phyloP scores from a whole-genome alignment of 2,797 vertebrate genomes.

The Chaetophractus vellerosus region DNA sequence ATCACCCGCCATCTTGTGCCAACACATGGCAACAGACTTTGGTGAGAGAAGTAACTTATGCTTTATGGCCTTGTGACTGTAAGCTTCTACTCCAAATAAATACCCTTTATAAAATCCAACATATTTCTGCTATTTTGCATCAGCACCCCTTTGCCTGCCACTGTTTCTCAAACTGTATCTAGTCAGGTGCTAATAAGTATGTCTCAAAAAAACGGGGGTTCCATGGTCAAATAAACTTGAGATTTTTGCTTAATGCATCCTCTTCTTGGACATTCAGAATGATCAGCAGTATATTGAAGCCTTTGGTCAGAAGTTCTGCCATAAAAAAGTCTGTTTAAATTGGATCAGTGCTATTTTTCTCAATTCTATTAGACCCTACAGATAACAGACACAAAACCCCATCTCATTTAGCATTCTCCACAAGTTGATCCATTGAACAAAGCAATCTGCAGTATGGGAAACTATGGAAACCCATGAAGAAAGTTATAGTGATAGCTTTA shows the following conservation, averaged over 20 bases:
- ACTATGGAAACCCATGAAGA: not conserved
- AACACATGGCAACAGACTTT: too few relatives aligned
- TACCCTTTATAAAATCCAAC: too few relatives aligned
- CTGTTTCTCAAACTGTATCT: not conserved
- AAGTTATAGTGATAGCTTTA: not conserved
- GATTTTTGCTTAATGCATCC: not conserved
- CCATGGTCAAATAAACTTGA: not conserved
- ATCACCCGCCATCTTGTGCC: too few relatives aligned
- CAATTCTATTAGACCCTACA: not conserved
- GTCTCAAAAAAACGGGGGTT: not conserved
- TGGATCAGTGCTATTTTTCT: not conserved
- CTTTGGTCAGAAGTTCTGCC: not conserved
- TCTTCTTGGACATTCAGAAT: not conserved
- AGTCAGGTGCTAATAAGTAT: not conserved
- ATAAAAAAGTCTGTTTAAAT: not conserved
- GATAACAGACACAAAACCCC: not conserved
- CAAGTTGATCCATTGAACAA: not conserved
- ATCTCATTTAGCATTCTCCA: not conserved
- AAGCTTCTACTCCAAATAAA: too few relatives aligned
- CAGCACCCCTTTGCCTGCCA: not conserved
- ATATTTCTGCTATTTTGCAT: too few relatives aligned
- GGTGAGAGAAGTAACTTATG: too few relatives aligned
- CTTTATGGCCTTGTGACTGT: too few relatives aligned
- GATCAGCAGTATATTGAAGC: not conserved
- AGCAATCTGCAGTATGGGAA: slow-evolving; percentile 23